Conservation (phyloP, 2,113 vertebrate genomes). For the Ailuropoda melanoleuca region DNA sequence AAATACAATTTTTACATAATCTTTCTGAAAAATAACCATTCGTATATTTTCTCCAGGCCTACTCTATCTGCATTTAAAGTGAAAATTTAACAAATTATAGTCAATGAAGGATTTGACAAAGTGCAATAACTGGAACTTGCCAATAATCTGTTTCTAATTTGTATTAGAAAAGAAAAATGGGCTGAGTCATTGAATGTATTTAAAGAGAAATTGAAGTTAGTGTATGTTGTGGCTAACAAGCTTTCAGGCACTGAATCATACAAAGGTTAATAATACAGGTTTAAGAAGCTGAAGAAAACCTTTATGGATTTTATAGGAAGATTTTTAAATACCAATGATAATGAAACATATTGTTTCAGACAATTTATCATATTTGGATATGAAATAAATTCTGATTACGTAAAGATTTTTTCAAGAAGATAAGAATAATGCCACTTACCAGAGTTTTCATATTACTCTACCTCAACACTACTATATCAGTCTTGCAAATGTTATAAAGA, state of each 20-base stretch:
- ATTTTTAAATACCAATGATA: not conserved
- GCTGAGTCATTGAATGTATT: not conserved
- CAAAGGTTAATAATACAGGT: not conserved
- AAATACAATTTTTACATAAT: not conserved
- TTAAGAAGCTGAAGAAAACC: not conserved
- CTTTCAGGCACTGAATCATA: not conserved
- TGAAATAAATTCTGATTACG: constrained; percentile 9
- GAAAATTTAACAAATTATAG: constrained; percentile 67
- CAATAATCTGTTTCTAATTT: constrained; percentile 66
- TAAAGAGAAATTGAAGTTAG: constrained; percentile 56
- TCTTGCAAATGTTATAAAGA: not conserved
- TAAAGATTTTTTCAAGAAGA: not conserved
- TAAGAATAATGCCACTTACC: not conserved
- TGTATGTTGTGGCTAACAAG: constrained; percentile 16
- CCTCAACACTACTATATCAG: accelerated
- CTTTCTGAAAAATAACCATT: not conserved
- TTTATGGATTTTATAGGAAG: not conserved
- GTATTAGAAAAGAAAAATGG: constrained; percentile 65
- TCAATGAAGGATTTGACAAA: constrained; percentile 66
- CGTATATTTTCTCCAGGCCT: not conserved
- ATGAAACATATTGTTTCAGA: not conserved
- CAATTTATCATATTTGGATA: not conserved
- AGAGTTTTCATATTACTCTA: not conserved
- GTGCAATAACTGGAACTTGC: constrained; percentile 53
- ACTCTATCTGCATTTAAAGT: constrained; percentile 47